Evolutionary conservation across 2,888 invertebrate genomes (phyloP).

Genomic region (Apodemia mormo): DNA sequence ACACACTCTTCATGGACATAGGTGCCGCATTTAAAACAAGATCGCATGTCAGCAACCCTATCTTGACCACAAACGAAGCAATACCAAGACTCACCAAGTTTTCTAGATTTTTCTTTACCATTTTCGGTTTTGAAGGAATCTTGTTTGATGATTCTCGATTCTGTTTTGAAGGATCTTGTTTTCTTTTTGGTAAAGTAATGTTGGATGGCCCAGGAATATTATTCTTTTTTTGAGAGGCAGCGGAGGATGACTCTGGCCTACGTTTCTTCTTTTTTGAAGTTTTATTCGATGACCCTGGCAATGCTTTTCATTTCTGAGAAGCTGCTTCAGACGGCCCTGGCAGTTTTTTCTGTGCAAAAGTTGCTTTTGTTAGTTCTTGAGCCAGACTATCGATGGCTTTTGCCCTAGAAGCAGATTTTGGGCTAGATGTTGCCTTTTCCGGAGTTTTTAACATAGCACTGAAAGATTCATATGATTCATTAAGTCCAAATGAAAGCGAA

Average conservation of each 20-base stretch:
- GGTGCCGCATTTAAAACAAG: conserved; percentile 33
- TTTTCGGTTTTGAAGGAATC: conserved; percentile 15
- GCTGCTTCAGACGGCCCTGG: neutral
- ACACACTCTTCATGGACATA: conserved; percentile 41
- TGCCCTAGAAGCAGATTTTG: neutral
- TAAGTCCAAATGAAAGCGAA: too few species aligned
- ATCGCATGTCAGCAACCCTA: conserved; percentile 38
- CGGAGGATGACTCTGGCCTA: neutral
- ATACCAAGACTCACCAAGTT: conserved; percentile 27
- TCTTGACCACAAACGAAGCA: conserved; percentile 35
- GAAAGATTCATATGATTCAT: neutral
- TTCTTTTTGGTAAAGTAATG: neutral
- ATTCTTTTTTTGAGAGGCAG: conserved; percentile 5
- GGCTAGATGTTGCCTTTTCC: conserved; percentile 4
- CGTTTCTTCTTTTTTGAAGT: neutral
- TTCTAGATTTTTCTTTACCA: conserved; percentile 10
- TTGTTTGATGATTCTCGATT: conserved; percentile 1
- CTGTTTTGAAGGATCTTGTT: conserved; percentile 11
- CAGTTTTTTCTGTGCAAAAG: neutral
- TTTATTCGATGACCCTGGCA: neutral
- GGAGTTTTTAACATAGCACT: conserved; percentile 9
- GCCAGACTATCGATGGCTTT: conserved; percentile 15
- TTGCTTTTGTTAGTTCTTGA: conserved; percentile 13
- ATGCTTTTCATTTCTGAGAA: conserved; percentile 16
- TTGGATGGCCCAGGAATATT: neutral